These are phyloP conservation scores for Mandrillus leucophaeus DNA, from an alignment of 2,113 vertebrate species.

Conservation along the genomic window DNA sequence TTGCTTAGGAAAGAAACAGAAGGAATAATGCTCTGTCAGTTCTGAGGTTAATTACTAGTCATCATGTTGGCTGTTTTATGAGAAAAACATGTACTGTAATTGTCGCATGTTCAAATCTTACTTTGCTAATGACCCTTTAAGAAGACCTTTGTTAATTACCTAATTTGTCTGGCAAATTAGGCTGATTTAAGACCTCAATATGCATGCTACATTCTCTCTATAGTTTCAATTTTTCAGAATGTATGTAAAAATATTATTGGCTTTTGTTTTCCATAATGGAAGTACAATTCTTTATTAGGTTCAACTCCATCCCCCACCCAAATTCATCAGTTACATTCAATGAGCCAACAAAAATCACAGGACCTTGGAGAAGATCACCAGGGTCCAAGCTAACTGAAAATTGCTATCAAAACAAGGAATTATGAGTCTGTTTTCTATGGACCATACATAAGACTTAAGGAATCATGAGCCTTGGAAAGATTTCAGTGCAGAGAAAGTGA, in stretches of 20 bases:
- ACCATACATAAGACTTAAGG: no score
- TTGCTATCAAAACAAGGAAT: background rate
- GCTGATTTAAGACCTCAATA: conserved; percentile 45
- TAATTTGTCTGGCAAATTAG: conserved; percentile 57
- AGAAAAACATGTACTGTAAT: conserved; percentile 40
- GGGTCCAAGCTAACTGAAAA: background rate
- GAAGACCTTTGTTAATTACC: conserved; percentile 36
- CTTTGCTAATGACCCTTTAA: conserved; percentile 53
- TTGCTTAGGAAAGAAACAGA: background rate
- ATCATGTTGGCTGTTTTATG: conserved; percentile 51
- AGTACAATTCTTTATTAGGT: background rate
- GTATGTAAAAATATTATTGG: background rate
- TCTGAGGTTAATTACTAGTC: conserved; percentile 43
- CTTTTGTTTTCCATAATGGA: background rate
- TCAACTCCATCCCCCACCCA: rapidly evolving
- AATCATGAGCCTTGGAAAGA: background rate
- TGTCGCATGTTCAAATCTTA: conserved; percentile 39
- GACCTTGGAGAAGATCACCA: background rate
- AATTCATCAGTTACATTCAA: background rate
- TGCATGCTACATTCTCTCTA: background rate
- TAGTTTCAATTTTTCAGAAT: conserved; percentile 34
- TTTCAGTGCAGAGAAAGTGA: background rate
- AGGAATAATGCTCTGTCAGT: conserved; percentile 36
- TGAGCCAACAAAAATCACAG: background rate
- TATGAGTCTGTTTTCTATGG: no score